Base-by-base conservation (phyloP, 2,113 vertebrate genomes). In the Condylura cristata region DNA sequence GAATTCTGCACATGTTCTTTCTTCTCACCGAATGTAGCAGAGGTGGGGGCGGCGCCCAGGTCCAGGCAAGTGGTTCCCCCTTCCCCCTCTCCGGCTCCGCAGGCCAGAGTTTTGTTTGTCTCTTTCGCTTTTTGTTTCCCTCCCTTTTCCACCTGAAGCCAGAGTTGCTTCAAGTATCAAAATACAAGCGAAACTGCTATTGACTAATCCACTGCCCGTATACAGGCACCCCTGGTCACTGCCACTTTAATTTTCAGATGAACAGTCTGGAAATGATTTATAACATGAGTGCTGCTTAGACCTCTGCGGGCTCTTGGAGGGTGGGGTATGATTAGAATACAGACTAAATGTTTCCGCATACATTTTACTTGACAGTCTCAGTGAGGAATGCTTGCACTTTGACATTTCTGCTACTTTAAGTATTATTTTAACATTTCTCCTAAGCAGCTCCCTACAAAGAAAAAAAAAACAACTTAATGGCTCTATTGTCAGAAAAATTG, bases 401-500 rank as follows among this genome's bases (percentile, higher is more conserved):
- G 22, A 93, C 81, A 76, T 65, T 80, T 89, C 70, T 96, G 70
- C 32, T 82, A 76, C 94, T 91, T 89, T 85, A 80, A 87, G 68
- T 68, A 84, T 93, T 83, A 86, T 93, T 92, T 96, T 95, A 85
- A 80, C 80, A 37, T 90, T 53, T 90, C 41, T 16, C 74, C 46
- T 58, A 86, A 68, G 83, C 37, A 89, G 56, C 34, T 76, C 63
- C 78, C 39, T 94, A 65, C 8, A 72, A 79, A 78, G 72, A 93
- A 88, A 48, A 56, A 74, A 75, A 41, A 37, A 65, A 7, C 58
- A 92, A 79, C 53, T 81, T 81, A 94, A 93, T 91, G 90, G 56
- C 58, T 93, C 76, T 85, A 72, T 96, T 95, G 87, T 94, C 34
- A 46, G 82, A 72, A 86, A 76, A 92, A 72, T 28, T 92, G 68